Evolutionary conservation across 2,113 vertebrate genomes (phyloP), one percentile per base, ranked within the genome.

Genomic region (Catharus fuscescens): DNA sequence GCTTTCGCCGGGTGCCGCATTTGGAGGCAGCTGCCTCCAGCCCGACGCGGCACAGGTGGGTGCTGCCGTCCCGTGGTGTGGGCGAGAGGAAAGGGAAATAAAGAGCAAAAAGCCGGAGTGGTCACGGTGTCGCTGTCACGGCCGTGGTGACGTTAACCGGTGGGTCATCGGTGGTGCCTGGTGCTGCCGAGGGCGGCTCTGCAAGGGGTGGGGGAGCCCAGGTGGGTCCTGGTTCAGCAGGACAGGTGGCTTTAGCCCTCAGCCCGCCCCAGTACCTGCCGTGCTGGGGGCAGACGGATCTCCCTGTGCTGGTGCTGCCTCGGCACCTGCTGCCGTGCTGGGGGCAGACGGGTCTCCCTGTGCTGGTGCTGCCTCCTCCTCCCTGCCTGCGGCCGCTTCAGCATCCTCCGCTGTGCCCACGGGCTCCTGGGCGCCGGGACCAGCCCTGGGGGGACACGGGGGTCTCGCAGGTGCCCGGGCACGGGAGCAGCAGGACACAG

Each of bases 401-500:
- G 67, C 72, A 2, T 94, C 94, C 40, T 70, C 90, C 0, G 52
- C 74, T 0, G 36, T 31, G 45, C 20, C 31, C 4, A 29, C 14
- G 0, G 85, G 84, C 50, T 95, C 67, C 71, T 64, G 90, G 4
- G 69, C n/a, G 1, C 54, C 15, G 0, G 52, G 25, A 0, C 32
- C 12, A 0, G 87, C 87, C 84, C 95, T 95, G 20, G 3, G 18
- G 50, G 18, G 4, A 32, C 28, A 4, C 0, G 10, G 2, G 24
- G 24, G 59, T 71, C 15, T 64, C 16, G 26, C 23, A 0, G 2
- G 29, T 0, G 4, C 10, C 4, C 24, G 32, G 34, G 28, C 3
- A 3, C 1, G 4, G 82, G 5, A 6, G 25, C 9, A 0, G 0
- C 0, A 9, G 67, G 25, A 3, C 10, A 0, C 6, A 12, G 66